Evolutionary conservation across 2,888 invertebrate genomes (phyloP).

Genomic region (Drosophila suboccidentalis): DNA sequence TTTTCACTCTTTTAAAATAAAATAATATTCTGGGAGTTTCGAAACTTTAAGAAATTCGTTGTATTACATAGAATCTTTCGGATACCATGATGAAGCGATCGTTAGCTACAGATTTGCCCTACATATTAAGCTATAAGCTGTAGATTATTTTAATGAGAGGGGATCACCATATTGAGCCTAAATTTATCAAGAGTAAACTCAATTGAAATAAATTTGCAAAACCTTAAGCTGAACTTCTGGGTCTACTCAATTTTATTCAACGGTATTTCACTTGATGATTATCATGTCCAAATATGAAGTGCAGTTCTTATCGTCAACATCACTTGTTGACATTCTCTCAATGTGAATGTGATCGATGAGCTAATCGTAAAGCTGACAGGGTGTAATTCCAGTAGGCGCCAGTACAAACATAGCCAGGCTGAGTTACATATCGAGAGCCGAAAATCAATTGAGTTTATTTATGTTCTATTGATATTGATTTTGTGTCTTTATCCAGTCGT

Average conservation of each 20-base stretch:
- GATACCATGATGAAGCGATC: no score
- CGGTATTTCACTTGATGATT: not conserved
- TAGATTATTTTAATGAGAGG: no score
- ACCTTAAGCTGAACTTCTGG: no score
- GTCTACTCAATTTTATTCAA: no score
- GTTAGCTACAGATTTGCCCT: no score
- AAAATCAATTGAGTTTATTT: conserved; percentile 21
- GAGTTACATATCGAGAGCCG: conserved; percentile 23
- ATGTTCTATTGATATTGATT: conserved; percentile 37
- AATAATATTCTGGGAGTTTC: not conserved
- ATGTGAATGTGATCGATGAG: conserved; percentile 60
- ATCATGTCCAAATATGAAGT: not conserved
- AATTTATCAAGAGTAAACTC: no score
- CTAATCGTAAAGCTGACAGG: conserved; percentile 63
- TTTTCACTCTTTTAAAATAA: not conserved
- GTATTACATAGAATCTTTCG: not conserved
- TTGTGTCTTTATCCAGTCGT: conserved; percentile 29
- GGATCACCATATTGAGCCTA: no score
- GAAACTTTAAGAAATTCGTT: not conserved
- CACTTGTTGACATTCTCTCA: conserved; percentile 31
- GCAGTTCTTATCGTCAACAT: not conserved
- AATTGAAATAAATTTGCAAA: no score
- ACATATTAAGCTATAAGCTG: no score
- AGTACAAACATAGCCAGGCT: conserved; percentile 24
- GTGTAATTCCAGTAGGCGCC: conserved; percentile 79